Base-by-base conservation (phyloP, 1,140 invertebrate genomes). In the Trachymyrmex septentrionalis region DNA sequence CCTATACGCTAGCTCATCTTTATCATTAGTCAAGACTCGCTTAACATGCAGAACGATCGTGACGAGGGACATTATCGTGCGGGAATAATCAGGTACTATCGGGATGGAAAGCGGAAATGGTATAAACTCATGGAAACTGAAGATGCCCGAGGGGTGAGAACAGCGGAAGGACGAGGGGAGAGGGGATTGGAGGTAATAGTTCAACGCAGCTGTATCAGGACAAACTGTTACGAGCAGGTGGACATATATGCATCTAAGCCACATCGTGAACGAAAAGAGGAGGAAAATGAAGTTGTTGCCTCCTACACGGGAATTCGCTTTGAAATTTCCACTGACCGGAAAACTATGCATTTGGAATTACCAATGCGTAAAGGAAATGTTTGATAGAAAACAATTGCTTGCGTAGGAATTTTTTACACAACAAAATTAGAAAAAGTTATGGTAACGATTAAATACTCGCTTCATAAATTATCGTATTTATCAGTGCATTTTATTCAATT, bases 211-310 rank as follows among this genome's bases (percentile, higher is more conserved):
- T 53, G 63, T 85, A 85, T 91, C 66, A 50, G 78, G 14, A 87
- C 76, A 86, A 86, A 89, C 84, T 86, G 86, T 44, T 67, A 64
- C 77, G 63, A 86, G 59, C 63, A 66, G 69, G 75, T 84, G 61
- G 44, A 90, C 85, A 90, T 73, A 89, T 80, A 87, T 53, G 69
- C 61, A 73, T 24, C 72, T 80, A 69, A 76, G 59, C 81, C 71
- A 34, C 66, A 78, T 86, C 53, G 69, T 14, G 27, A 27, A 61
- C 66, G 78, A 92, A 87, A 92, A 92, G 87, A 90, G 77, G 59
- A 48, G 85, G 89, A 71, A 89, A 92, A 92, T 89, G 86, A 88
- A 90, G 86, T 89, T 91, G 89, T 89, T 86, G 87, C 61, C 44
- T 71, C 86, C 88, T 81, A 82, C 75, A 89, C 76, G 85, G 19